Conservation (phyloP, 1,140 invertebrate genomes). For the Xylocopa sonorina region DNA sequence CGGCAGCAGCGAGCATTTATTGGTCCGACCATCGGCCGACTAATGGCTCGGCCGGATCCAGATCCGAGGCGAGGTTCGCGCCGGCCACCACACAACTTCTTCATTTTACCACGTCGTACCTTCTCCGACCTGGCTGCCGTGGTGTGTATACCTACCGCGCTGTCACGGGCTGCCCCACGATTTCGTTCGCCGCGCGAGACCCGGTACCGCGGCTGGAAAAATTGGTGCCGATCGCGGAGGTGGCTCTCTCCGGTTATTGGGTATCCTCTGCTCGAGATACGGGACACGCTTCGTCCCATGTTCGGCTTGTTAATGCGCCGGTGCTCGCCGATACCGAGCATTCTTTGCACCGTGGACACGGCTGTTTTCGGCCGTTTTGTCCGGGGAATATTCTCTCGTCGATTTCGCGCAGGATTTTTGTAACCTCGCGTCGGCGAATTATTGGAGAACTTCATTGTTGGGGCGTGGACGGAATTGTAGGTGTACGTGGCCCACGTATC, state of each 20-base stretch:
- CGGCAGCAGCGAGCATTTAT: constrained; percentile 66
- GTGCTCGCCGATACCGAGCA: background rate
- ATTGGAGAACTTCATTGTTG: no score
- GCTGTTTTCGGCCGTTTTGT: no score
- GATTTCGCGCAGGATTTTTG: background rate
- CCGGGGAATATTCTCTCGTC: no score
- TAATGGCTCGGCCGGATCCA: constrained; percentile 64
- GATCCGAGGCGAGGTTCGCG: constrained; percentile 64
- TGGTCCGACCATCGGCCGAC: constrained; percentile 64
- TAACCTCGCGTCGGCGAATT: no score
- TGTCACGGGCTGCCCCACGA: constrained; percentile 26
- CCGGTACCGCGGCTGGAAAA: background rate
- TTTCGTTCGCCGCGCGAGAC: background rate
- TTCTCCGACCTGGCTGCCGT: constrained; percentile 24
- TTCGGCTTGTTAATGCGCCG: constrained; percentile 7
- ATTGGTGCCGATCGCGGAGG: background rate
- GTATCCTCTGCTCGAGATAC: constrained; percentile 1
- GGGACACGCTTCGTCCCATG: constrained; percentile 4
- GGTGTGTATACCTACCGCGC: constrained; percentile 48
- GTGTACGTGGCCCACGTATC: no score
- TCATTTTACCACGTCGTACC: constrained; percentile 65
- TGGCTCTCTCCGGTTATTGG: constrained; percentile 10
- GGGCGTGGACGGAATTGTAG: no score
- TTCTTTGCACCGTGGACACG: no score
- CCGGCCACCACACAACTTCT: constrained; percentile 61